A percentile compares a stretch with the other conserved stretches of the same genome.
Evolutionary conservation across 30 jellyfish, hydroid and myxozoan species (phyloP).

Genomic region (Turritopsis dohrnii): DNA sequence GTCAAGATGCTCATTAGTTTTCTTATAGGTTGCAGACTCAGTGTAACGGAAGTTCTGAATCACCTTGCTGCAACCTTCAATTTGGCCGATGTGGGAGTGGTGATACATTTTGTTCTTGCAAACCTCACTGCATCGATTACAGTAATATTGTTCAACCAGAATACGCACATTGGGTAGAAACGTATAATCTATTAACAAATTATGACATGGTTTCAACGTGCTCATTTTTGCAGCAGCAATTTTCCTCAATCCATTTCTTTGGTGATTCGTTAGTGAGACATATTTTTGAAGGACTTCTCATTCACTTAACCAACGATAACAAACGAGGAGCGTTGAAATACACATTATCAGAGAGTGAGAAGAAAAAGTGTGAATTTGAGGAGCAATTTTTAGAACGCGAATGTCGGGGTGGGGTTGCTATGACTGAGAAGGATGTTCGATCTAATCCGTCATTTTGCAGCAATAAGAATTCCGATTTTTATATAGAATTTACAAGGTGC

Average conservation of each 20-base stretch:
- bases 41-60: not conserved
- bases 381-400: not conserved
- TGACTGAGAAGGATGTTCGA: not conserved
- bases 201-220: not conserved
- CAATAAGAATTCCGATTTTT: not conserved
- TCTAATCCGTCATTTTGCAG: not conserved
- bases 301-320: not conserved
- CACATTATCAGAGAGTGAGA: not conserved
- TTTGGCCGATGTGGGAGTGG: not conserved
- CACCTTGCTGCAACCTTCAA: constrained; percentile 1
- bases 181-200: not conserved
- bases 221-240: not conserved
- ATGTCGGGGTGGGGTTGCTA: not conserved
- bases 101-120: not conserved
- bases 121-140: not conserved
- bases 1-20: not conserved
- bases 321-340: not conserved
- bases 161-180: not conserved
- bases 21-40: not conserved
- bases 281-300: not conserved
- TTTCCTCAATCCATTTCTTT: not conserved
- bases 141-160: not conserved
- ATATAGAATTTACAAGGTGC: not conserved
- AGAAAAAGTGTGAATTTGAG: not conserved
- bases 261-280: not conserved